A percentile compares a stretch with the other conserved stretches of the same genome.
These are phyloP conservation scores for Scrobipalpa costella DNA, from an alignment of 2,888 invertebrate genomes.

Conservation along the genomic window DNA sequence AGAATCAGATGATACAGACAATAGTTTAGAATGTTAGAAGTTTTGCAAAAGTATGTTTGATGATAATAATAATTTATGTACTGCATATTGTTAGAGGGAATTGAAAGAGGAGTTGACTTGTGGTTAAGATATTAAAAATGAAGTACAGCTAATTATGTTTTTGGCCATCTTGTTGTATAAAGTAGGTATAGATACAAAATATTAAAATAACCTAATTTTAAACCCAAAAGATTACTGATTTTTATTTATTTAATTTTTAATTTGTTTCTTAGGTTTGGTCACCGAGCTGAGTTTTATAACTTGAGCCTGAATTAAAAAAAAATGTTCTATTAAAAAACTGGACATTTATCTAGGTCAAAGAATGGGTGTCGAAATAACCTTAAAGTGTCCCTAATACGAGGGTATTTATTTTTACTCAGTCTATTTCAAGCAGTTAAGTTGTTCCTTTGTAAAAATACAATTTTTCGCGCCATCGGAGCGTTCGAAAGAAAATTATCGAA, in stretches of 20 bases:
- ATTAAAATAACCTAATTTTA: too few species aligned
- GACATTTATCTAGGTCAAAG: conserved; percentile 2
- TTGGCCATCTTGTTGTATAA: too few species aligned
- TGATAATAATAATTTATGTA: background rate
- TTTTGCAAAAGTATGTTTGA: background rate
- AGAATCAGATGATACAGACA: background rate
- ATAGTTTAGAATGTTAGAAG: too few species aligned
- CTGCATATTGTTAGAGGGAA: background rate
- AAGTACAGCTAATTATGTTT: too few species aligned
- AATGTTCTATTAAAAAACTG: background rate
- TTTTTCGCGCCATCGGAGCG: conserved; percentile 74
- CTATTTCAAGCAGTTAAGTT: conserved; percentile 23
- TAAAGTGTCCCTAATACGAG: conserved; percentile 7
- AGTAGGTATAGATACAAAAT: too few species aligned
- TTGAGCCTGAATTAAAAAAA: too few species aligned
- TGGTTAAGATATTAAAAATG: too few species aligned
- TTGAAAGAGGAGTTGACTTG: background rate
- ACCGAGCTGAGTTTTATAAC: too few species aligned
- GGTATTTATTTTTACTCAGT: conserved; percentile 22
- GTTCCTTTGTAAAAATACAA: conserved; percentile 71
- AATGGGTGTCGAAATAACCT: background rate
- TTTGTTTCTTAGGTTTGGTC: too few species aligned
- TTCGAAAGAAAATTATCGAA: conserved; percentile 73
- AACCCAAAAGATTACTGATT: too few species aligned
- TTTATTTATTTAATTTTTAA: too few species aligned